These are phyloP conservation scores for Phocoena sinus DNA, from an alignment of 2,113 vertebrate species.

Conservation along the genomic window DNA sequence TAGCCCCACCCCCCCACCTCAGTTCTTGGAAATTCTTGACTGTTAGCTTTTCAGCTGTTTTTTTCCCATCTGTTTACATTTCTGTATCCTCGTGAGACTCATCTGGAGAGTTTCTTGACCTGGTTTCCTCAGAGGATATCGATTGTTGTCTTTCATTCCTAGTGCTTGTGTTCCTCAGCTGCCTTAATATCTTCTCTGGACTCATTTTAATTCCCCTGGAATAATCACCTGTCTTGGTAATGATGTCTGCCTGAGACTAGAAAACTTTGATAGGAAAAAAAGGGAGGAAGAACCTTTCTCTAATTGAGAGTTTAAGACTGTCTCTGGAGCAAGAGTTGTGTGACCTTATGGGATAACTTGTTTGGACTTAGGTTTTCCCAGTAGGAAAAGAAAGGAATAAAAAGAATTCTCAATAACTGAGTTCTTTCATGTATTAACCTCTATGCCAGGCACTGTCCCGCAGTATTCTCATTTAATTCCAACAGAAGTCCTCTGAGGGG, in stretches of 20 bases:
- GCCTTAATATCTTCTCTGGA: neutral
- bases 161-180: neutral
- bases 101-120: neutral
- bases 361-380: neutral
- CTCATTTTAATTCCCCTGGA: neutral
- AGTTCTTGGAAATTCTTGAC: neutral
- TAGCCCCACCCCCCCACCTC: accelerated
- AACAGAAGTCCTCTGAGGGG: neutral
- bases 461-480: neutral
- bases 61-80: neutral
- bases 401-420: neutral
- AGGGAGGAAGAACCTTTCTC: neutral
- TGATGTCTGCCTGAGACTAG: neutral
- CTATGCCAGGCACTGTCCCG: neutral
- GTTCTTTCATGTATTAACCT: neutral
- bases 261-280: neutral
- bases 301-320: neutral
- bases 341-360: neutral
- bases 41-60: neutral
- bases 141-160: neutral
- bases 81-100: neutral
- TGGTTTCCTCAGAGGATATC: neutral
- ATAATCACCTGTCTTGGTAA: neutral
- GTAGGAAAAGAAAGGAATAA: neutral
- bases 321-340: neutral